Percentiles rank a stretch among this genome's conserved stretches.
Evolutionary conservation across 2,797 vertebrate species (phyloP).

Genomic region (Garrulus glandarius): DNA sequence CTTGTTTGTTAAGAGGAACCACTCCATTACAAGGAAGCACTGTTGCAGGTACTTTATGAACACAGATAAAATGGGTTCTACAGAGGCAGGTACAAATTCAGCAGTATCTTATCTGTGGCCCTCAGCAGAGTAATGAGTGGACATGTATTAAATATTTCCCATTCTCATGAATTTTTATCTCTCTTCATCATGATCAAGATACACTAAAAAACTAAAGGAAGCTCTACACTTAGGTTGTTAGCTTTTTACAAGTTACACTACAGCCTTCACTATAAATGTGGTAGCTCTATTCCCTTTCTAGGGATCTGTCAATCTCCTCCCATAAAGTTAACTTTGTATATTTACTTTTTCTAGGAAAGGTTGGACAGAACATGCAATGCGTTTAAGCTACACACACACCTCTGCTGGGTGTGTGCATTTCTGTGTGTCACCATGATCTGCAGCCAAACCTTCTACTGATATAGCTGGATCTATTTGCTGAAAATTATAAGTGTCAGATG

Average conservation of each 20-base stretch:
- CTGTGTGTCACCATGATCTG: background rate
- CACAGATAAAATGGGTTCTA: background rate
- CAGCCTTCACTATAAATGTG: background rate
- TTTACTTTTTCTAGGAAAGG: background rate
- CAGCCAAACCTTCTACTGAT: background rate
- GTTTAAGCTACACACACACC: background rate
- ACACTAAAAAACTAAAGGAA: background rate
- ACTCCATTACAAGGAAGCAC: background rate
- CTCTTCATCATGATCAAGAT: background rate
- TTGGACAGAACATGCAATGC: background rate
- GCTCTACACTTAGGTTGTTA: background rate
- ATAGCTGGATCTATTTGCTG: background rate
- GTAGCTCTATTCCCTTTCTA: background rate
- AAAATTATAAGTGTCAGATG: background rate
- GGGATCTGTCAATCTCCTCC: background rate
- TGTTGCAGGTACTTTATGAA: background rate
- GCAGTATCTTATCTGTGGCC: background rate
- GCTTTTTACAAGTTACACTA: background rate
- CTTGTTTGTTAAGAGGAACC: background rate
- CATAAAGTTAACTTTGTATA: background rate
- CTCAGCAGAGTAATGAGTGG: background rate
- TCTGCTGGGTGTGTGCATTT: background rate
- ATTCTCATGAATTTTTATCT: background rate
- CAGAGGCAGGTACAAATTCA: background rate
- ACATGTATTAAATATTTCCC: background rate